phyloP scores from a whole-genome alignment of 2,797 vertebrate genomes.

The Oophaga sylvatica region DNA sequence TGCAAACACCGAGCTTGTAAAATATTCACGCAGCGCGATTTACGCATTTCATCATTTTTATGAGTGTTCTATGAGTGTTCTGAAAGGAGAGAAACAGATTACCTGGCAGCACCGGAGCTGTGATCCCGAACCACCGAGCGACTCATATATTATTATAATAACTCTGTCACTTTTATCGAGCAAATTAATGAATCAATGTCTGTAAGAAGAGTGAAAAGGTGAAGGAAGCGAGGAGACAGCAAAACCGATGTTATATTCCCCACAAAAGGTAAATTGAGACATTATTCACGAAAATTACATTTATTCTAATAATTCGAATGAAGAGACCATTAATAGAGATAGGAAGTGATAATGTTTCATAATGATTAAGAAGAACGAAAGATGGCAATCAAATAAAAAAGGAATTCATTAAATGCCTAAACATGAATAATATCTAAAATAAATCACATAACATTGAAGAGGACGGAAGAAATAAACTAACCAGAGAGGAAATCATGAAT shows the following conservation, averaged over 20 bases:
- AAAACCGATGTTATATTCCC: background rate
- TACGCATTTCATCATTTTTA: background rate
- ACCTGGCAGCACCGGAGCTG: background rate
- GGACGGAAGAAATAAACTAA: background rate
- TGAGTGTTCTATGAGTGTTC: background rate
- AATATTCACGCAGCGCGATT: conserved; percentile 1
- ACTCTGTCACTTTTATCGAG: conserved; percentile 14
- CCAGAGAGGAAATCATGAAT: no score
- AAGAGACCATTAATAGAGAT: background rate
- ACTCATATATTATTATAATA: conserved; percentile 17
- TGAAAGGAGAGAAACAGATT: background rate
- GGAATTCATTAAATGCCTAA: background rate
- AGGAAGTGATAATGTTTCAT: background rate
- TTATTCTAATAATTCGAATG: background rate
- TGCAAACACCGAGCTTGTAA: conserved; percentile 34
- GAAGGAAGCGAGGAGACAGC: background rate
- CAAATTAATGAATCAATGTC: background rate
- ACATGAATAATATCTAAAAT: background rate
- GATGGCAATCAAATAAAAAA: background rate
- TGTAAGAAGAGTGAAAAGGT: background rate
- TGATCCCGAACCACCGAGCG: background rate
- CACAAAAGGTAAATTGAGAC: conserved; percentile 4
- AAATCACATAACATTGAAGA: background rate
- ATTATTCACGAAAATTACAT: background rate
- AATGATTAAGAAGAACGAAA: background rate